Evolutionary conservation across 2,113 vertebrate species (phyloP).

Genomic region (Gasterosteus aculeatus): DNA sequence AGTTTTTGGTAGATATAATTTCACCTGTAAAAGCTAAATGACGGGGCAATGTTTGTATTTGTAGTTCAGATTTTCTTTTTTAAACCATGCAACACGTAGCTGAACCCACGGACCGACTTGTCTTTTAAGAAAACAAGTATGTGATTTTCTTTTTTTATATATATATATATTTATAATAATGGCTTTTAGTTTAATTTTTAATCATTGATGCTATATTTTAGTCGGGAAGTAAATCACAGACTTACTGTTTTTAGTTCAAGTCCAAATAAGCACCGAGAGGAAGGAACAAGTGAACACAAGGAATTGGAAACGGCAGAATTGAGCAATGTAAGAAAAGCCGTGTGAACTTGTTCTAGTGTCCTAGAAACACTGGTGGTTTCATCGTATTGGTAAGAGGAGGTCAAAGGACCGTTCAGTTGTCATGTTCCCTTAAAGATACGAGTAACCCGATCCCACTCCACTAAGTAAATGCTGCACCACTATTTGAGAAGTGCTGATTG

Average conservation of each 20-base stretch:
- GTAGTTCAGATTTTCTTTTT: not conserved
- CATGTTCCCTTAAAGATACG: not conserved
- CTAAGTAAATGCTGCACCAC: slow-evolving; percentile 9
- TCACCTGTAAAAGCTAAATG: slow-evolving; percentile 12
- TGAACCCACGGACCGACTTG: slow-evolving; percentile 1
- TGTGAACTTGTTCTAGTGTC: not conserved
- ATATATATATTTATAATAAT: slow-evolving; percentile 12
- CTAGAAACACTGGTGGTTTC: not conserved
- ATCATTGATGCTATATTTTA: slow-evolving; percentile 18
- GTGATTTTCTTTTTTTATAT: not conserved
- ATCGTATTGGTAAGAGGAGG: slow-evolving; percentile 21
- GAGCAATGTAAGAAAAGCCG: not conserved
- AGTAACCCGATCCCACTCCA: not conserved
- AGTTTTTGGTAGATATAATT: slow-evolving; percentile 22
- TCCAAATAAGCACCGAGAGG: not conserved
- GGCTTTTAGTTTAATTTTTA: slow-evolving; percentile 20
- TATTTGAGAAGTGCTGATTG: slow-evolving; percentile 37
- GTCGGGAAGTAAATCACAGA: not conserved
- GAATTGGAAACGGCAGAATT: not conserved
- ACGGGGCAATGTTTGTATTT: not conserved
- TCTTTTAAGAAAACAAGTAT: slow-evolving; percentile 5
- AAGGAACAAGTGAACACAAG: not conserved
- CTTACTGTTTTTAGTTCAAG: not conserved
- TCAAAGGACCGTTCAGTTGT: not conserved
- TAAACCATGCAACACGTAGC: slow-evolving; percentile 7